Evolutionary conservation across 2,113 vertebrate species (phyloP).

Genomic region (Hyaena hyaena): DNA sequence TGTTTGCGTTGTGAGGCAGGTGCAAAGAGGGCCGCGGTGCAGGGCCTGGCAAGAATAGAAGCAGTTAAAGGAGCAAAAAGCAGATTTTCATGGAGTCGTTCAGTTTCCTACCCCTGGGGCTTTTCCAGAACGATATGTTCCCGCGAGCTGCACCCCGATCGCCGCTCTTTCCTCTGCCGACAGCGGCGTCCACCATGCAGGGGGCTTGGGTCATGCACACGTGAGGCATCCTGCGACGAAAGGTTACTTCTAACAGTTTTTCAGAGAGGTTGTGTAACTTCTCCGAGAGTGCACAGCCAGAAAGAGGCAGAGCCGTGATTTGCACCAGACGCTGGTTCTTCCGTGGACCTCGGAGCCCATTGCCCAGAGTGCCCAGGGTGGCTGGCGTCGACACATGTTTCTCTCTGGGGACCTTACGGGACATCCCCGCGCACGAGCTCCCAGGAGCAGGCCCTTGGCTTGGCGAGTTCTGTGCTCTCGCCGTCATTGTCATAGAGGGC

Average conservation of each 20-base stretch:
- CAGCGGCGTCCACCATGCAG: neutral
- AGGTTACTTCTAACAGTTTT: neutral
- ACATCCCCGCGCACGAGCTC: rapidly evolving
- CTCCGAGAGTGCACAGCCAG: neutral
- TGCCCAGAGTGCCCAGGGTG: rapidly evolving
- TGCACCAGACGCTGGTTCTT: neutral
- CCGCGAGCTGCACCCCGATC: neutral
- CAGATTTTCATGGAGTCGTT: too few relatives aligned
- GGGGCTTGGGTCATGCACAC: too few relatives aligned
- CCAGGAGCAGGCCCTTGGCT: neutral
- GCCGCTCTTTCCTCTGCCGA: neutral
- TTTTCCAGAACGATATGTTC: neutral
- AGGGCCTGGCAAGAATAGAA: too few relatives aligned
- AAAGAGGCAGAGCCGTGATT: neutral
- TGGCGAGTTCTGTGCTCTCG: neutral
- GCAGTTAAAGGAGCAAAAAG: too few relatives aligned
- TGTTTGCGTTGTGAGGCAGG: too few relatives aligned
- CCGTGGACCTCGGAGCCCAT: rapidly evolving
- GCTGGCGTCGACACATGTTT: rapidly evolving
- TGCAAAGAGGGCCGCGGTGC: too few relatives aligned
- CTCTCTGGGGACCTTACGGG: neutral
- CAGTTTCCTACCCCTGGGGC: too few relatives aligned
- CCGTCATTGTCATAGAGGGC: neutral
- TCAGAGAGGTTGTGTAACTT: neutral
- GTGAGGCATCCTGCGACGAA: neutral